phyloP scores from a whole-genome alignment of 2,888 invertebrate species.

The Synergus itoensis region DNA sequence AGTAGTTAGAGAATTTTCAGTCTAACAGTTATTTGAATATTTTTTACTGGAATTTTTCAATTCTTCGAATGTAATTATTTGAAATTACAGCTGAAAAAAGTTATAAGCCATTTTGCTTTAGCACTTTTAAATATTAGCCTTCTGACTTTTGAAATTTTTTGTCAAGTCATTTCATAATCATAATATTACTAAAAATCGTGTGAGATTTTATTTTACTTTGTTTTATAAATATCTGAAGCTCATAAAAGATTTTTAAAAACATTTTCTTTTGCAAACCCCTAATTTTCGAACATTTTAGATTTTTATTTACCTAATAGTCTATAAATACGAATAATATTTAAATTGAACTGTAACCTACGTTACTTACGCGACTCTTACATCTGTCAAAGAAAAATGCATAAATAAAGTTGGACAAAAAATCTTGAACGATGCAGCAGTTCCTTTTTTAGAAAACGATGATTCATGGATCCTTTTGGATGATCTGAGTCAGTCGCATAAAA shows the following conservation, averaged over 20 bases:
- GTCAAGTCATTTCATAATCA: too few relatives aligned
- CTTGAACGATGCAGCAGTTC: neutral
- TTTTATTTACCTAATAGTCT: neutral
- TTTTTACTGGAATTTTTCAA: too few relatives aligned
- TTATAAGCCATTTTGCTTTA: neutral
- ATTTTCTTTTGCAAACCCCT: neutral
- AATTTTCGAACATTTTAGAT: neutral
- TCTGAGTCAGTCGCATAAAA: constrained; percentile 39
- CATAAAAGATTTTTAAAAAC: neutral
- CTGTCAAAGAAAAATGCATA: neutral
- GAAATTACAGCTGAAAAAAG: neutral
- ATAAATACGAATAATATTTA: neutral
- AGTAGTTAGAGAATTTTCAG: too few relatives aligned
- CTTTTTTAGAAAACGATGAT: constrained; percentile 36
- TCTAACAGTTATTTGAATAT: too few relatives aligned
- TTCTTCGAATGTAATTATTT: too few relatives aligned
- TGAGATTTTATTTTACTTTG: too few relatives aligned
- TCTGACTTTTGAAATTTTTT: neutral
- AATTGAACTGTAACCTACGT: too few relatives aligned
- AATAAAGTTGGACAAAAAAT: neutral
- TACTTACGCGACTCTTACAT: neutral
- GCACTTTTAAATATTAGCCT: neutral
- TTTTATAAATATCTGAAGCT: neutral
- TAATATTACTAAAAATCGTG: too few relatives aligned
- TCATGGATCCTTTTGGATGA: constrained; percentile 32